Evolutionary conservation across 2,888 invertebrate species (phyloP), one percentile per base, ranked within the genome.

Genomic region (Erannis defoliaria): DNA sequence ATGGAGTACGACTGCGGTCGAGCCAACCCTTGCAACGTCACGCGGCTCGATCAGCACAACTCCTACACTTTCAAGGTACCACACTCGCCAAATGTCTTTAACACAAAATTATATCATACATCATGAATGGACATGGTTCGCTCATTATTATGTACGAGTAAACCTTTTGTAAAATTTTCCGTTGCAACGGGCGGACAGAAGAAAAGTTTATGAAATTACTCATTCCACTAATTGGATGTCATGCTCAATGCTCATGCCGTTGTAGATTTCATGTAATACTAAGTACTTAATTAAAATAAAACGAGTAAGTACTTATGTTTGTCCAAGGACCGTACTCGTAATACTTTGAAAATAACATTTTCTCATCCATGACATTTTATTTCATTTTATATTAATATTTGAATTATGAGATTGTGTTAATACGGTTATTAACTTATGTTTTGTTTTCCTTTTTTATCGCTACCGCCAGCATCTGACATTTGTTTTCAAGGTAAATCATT

Each of bases 11-110:
- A 98, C 84, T 98, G 98, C 78, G 96, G 96, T 58, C 95, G 96
- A 33, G 95, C 95, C 68, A 97, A 97, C 80, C 98, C 98, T 0
- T 98, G 98, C 89, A 98, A 97, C 79, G 96, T 98, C 1, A 96
- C 96, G 1, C 94, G 95, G 58, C 94, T 98, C 53, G 97, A 97
- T 55, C 98, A 98, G 76, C 97, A 98, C 84, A 97, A 97, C 80
- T 95, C 95, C 23, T 98, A 98, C 82, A 94, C 96, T 0, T 97
- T 98, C 88, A 97, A 97, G 94, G 97, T 97, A 88, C 71, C 67
- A 18, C 38, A 37, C 18, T 37, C 9, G 5, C 5, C 5, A 1
- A 37, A 16, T 38, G 3, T 19, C 10, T 2, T 18, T n/a, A n/a
- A n/a, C n/a, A n/a, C n/a, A n/a, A n/a, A n/a, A 9, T 18, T 10